Evolutionary conservation across 2,113 vertebrate species (phyloP), one percentile per base, ranked within the genome.

Genomic region (Oplegnathus fasciatus): DNA sequence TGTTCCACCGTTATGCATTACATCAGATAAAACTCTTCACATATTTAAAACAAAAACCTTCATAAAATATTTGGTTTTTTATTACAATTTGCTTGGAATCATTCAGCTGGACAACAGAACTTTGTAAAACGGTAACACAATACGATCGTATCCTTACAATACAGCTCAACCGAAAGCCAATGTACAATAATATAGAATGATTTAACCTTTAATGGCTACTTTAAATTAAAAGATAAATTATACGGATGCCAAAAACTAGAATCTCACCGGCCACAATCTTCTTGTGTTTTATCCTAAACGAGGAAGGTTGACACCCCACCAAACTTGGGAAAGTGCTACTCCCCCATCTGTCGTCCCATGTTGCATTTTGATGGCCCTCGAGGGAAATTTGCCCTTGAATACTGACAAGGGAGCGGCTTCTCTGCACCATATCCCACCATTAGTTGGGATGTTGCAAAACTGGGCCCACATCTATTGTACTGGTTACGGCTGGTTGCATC

Each of bases 401-500:
- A 79, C 79, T 83, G 88, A 89, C 70, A 82, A 83, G 73, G 78
- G 68, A 91, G 77, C 75, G 32, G 85, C 84, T 78, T 44, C 68
- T 68, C 81, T 82, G 80, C 70, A 68, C 72, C 17, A 24, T 61
- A 48, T 78, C 80, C 74, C 68, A 78, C 61, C 84, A 75, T 77
- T 71, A 88, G 77, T 54, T 62, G 58, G 28, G 32, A 82, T 83
- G 69, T 91, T 89, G 86, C 88, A 86, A 86, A 84, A 88, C 79
- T 68, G 55, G 78, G 68, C 81, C 50, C 61, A 58, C 20, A 10
- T 89, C 79, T 80, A 86, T 90, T 81, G 85, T 85, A 34, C 46
- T 30, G 24, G 68, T 92, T 92, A 84, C 89, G 20, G n/a, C 79
- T 66, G 77, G 86, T 91, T 94, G 89, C 92, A 91, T 93, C 90